Conservation (phyloP, 1,140 invertebrate species). For the Euschistus heros region DNA sequence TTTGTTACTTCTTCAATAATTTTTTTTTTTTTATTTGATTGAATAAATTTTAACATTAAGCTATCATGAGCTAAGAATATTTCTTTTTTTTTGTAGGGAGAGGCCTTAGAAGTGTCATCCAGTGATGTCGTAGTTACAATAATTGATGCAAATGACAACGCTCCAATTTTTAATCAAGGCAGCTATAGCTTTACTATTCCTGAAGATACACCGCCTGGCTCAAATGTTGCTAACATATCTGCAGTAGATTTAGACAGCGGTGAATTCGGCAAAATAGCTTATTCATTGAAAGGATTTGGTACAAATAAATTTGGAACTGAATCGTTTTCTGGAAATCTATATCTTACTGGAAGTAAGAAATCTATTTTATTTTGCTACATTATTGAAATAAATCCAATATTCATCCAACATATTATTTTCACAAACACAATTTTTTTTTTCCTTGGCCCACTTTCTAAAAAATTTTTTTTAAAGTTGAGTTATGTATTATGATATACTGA, state of each 20-base stretch:
- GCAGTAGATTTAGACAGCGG: conserved; percentile 62
- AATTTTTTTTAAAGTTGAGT: too few species aligned
- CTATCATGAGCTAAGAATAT: background rate
- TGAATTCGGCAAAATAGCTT: conserved; percentile 56
- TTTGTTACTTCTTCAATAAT: too few species aligned
- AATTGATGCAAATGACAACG: conserved; percentile 69
- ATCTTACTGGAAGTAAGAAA: conserved; percentile 39
- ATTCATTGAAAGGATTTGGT: conserved; percentile 61
- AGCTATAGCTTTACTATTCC: conserved; percentile 52
- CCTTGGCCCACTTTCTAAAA: too few species aligned
- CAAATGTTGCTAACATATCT: conserved; percentile 49
- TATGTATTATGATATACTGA: too few species aligned
- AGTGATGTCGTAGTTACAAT: conserved; percentile 60
- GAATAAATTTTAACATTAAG: too few species aligned
- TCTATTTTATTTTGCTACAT: too few species aligned
- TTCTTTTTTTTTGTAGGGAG: conserved; percentile 26
- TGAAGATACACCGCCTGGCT: conserved; percentile 51
- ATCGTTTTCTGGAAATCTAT: conserved; percentile 49
- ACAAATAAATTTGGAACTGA: conserved; percentile 59
- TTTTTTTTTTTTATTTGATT: too few species aligned
- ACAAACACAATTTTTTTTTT: too few species aligned
- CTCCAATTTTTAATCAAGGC: conserved; percentile 54
- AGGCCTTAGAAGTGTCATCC: conserved; percentile 42
- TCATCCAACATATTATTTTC: too few species aligned
- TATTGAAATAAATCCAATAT: too few species aligned